Percentiles rank a stretch among this genome's conserved stretches.
phyloP scores from a whole-genome alignment of 2,797 vertebrate species.

The Hydrolagus colliei region DNA sequence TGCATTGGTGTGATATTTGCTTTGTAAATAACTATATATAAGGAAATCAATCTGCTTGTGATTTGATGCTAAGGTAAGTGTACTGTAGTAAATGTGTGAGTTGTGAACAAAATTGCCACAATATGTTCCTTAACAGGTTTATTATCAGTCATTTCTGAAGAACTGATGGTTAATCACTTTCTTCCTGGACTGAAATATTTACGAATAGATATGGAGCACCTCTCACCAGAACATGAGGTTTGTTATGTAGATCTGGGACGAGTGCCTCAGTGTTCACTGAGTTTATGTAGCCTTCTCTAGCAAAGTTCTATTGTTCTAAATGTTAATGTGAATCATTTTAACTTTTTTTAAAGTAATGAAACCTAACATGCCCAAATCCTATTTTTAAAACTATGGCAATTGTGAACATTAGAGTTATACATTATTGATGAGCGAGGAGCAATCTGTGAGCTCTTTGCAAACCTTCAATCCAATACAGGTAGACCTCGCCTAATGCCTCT shows the following conservation, averaged over 20 bases:
- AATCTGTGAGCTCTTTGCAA: too few relatives aligned
- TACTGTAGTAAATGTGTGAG: not conserved
- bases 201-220: conserved; percentile 89
- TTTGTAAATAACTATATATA: not conserved
- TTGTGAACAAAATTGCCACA: not conserved
- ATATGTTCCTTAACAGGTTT: conserved; percentile 53
- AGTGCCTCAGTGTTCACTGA: not conserved
- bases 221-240: conserved; percentile 96
- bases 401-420: too few relatives aligned
- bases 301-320: too few relatives aligned
- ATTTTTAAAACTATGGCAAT: too few relatives aligned
- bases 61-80: not conserved
- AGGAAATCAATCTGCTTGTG: not conserved
- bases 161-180: conserved; percentile 97
- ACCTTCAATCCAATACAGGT: too few relatives aligned
- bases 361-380: too few relatives aligned
- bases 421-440: too few relatives aligned
- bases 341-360: too few relatives aligned
- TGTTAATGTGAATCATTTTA: too few relatives aligned
- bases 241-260: conserved; percentile 35
- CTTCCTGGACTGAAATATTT: conserved; percentile 92
- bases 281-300: too few relatives aligned
- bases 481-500: too few relatives aligned
- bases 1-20: too few relatives aligned
- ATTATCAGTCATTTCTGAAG: conserved; percentile 87